Evolutionary conservation across 2,888 invertebrate species (phyloP).

Genomic region (Enchytraeus crypticus): DNA sequence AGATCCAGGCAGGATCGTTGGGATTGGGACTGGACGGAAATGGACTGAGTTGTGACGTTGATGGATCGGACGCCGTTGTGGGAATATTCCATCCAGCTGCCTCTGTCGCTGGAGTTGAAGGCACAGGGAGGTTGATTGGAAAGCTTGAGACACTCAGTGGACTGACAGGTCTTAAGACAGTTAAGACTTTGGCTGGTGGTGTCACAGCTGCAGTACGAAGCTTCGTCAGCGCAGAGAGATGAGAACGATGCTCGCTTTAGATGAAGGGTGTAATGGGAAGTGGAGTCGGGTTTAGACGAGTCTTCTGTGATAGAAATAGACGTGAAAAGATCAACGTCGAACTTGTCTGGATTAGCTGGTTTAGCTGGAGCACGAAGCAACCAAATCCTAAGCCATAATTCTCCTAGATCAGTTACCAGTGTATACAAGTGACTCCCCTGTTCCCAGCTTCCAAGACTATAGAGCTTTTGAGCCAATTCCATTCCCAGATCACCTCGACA

Average conservation of each 20-base stretch:
- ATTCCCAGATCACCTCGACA: constrained; percentile 9
- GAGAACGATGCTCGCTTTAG: constrained; percentile 27
- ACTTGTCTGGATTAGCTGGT: background rate
- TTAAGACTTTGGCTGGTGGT: constrained; percentile 22
- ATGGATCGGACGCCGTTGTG: background rate
- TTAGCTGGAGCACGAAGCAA: constrained; percentile 8
- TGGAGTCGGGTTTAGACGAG: too few relatives aligned
- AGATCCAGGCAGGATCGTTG: constrained; percentile 1
- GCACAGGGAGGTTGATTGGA: background rate
- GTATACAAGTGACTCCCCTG: constrained; percentile 9
- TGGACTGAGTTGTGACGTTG: background rate
- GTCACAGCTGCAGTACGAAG: constrained; percentile 33
- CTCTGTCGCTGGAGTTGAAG: background rate
- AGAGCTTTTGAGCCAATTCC: constrained; percentile 3
- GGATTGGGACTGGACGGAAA: background rate
- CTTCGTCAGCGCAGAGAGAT: constrained; percentile 37
- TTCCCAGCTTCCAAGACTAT: constrained; percentile 13
- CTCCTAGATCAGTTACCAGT: constrained; percentile 14
- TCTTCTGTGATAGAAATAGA: constrained; percentile 2
- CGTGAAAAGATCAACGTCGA: constrained; percentile 3
- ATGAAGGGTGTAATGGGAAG: constrained; percentile 25
- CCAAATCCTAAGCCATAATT: constrained; percentile 15
- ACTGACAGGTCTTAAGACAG: constrained; percentile 34
- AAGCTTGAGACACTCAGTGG: constrained; percentile 24
- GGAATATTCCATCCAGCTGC: constrained; percentile 1